A percentile compares a stretch with the other conserved stretches of the same genome.
Evolutionary conservation across 1,140 invertebrate species (phyloP).

Genomic region (Pseudomyrmex concolor): DNA sequence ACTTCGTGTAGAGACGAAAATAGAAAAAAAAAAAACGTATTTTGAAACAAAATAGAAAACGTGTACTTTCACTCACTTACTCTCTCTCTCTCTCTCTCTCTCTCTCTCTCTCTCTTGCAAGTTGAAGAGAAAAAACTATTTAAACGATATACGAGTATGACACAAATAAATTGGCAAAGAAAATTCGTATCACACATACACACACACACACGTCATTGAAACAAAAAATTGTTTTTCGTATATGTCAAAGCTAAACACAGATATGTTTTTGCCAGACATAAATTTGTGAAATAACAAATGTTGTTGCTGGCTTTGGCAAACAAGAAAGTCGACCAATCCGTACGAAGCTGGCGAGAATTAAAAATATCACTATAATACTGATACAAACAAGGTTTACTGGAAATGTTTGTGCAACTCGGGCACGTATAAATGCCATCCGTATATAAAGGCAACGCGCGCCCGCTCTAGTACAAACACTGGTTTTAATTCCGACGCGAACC

Average conservation of each 20-base stretch:
- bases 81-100: not conserved
- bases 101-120: not conserved
- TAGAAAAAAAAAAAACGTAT: not conserved
- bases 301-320: constrained; percentile 49
- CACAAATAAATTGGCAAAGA: not conserved
- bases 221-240: constrained; percentile 41
- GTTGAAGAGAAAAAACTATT: constrained; percentile 4
- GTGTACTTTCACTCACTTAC: too few species aligned
- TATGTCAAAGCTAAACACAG: constrained; percentile 44
- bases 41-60: not conserved
- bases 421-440: constrained; percentile 54
- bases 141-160: constrained; percentile 5
- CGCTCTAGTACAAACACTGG: constrained; percentile 42
- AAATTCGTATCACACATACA: not conserved
- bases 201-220: not conserved
- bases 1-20: not conserved
- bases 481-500: constrained; percentile 53
- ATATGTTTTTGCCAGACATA: constrained; percentile 44
- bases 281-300: constrained; percentile 56
- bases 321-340: constrained; percentile 50
- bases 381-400: constrained; percentile 57
- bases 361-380: constrained; percentile 59
- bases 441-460: constrained; percentile 45
- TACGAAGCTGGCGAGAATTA: constrained; percentile 49
- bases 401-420: constrained; percentile 53